These are phyloP conservation scores for Ptychochromis oligacanthus DNA, from an alignment of 2,113 vertebrate species.

Conservation along the genomic window DNA sequence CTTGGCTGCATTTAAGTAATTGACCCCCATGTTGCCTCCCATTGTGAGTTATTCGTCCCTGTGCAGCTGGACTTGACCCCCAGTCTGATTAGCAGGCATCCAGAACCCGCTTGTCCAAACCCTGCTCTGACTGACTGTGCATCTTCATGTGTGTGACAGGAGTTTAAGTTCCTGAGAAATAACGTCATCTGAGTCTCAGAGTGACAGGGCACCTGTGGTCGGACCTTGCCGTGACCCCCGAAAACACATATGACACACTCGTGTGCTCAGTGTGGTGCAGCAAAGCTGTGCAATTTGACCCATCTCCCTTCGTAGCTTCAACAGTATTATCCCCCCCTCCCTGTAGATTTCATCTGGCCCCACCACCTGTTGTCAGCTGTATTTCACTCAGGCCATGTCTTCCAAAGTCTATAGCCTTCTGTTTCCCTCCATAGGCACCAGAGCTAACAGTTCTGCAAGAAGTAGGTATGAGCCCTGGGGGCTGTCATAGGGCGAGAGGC, in stretches of 20 bases:
- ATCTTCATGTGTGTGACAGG: neutral
- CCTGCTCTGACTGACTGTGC: conserved; percentile 34
- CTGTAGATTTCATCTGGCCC: conserved; percentile 65
- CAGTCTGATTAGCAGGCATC: conserved; percentile 34
- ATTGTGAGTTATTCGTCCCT: neutral
- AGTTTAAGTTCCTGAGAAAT: conserved; percentile 42
- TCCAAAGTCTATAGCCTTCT: conserved; percentile 37
- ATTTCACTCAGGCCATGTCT: conserved; percentile 49
- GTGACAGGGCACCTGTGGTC: conserved; percentile 60
- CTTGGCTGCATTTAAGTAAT: neutral
- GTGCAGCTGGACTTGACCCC: conserved; percentile 30
- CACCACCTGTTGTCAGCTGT: conserved; percentile 76
- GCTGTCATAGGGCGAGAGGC: too few species aligned
- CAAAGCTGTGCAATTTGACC: conserved; percentile 64
- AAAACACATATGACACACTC: conserved; percentile 22
- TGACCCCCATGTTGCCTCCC: neutral
- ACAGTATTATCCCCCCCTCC: conserved; percentile 56
- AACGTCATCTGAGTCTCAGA: conserved; percentile 41
- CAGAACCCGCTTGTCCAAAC: conserved; percentile 42
- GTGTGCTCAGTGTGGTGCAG: conserved; percentile 19
- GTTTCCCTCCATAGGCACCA: conserved; percentile 38
- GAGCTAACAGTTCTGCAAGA: conserved; percentile 37
- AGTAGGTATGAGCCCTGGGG: conserved; percentile 20
- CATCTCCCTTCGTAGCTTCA: conserved; percentile 44
- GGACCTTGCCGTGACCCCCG: conserved; percentile 32